phyloP scores from a whole-genome alignment of 2,113 vertebrate species.

The Sceloporus tristichus region DNA sequence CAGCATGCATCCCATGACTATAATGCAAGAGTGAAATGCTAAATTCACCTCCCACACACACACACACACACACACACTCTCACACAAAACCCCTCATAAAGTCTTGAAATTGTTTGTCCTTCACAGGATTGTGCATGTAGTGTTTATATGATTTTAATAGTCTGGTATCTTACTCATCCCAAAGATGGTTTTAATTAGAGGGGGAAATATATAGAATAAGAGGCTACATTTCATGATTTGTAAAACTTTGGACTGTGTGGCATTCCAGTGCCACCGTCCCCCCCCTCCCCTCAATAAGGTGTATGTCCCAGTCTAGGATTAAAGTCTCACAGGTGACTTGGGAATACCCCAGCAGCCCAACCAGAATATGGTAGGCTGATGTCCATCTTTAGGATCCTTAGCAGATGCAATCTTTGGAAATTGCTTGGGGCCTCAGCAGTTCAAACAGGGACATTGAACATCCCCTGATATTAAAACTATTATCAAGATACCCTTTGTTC shows the following conservation, averaged over 20 bases:
- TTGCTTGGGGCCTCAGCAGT: not conserved
- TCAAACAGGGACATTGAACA: constrained; percentile 28
- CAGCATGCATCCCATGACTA: not conserved
- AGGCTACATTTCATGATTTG: not conserved
- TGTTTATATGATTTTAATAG: not conserved
- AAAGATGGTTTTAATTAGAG: not conserved
- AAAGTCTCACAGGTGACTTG: no score
- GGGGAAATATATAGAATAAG: not conserved
- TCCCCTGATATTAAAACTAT: not conserved
- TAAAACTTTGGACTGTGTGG: no score
- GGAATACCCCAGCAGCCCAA: not conserved
- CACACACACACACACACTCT: no score
- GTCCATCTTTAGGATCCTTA: not conserved
- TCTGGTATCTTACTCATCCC: not conserved
- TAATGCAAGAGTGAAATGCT: not conserved
- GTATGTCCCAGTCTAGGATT: not conserved
- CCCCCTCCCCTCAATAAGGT: no score
- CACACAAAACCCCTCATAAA: not conserved
- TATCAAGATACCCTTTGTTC: constrained; percentile 4
- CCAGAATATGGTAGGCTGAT: not conserved
- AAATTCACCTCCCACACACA: not conserved
- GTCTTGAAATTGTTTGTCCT: not conserved
- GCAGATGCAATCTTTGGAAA: no score
- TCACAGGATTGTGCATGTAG: not conserved
- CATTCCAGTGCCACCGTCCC: not conserved